Conservation (phyloP, 2,888 invertebrate species). For the Seira ritae region DNA sequence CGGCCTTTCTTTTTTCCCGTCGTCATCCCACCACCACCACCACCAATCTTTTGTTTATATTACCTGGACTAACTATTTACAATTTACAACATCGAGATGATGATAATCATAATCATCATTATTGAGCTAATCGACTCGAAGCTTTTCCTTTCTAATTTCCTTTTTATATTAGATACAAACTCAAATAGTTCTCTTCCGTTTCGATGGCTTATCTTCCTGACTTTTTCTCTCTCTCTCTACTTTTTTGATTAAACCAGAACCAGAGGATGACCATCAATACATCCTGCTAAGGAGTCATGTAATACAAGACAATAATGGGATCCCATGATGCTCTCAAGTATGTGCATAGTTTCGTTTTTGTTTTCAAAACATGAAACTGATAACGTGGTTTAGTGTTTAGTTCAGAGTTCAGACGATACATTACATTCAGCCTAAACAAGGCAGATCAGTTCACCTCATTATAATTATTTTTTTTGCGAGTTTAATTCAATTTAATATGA, state of each 20-base stretch:
- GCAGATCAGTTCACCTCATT: too few species aligned
- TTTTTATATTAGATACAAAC: slow-evolving; percentile 3
- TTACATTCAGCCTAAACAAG: too few species aligned
- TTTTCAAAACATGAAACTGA: too few species aligned
- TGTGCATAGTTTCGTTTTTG: too few species aligned
- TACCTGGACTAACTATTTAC: neutral
- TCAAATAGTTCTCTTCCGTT: neutral
- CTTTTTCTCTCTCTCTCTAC: neutral
- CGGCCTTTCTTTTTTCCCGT: too few species aligned
- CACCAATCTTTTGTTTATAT: neutral
- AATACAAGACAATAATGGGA: neutral
- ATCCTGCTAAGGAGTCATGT: neutral
- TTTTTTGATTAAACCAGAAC: neutral
- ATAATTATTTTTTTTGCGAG: too few species aligned
- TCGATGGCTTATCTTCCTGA: neutral
- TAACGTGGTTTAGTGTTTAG: too few species aligned
- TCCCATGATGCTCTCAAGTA: neutral
- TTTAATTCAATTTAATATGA: too few species aligned
- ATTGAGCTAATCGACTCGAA: neutral
- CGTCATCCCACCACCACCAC: too few species aligned
- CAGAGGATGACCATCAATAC: neutral
- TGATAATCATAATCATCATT: too few species aligned
- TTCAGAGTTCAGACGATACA: too few species aligned
- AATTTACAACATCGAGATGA: neutral
- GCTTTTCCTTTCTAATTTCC: slow-evolving; percentile 19